Evolutionary conservation across 2,888 invertebrate species (phyloP), one percentile per base, ranked within the genome.

Genomic region (Idaea straminata): DNA sequence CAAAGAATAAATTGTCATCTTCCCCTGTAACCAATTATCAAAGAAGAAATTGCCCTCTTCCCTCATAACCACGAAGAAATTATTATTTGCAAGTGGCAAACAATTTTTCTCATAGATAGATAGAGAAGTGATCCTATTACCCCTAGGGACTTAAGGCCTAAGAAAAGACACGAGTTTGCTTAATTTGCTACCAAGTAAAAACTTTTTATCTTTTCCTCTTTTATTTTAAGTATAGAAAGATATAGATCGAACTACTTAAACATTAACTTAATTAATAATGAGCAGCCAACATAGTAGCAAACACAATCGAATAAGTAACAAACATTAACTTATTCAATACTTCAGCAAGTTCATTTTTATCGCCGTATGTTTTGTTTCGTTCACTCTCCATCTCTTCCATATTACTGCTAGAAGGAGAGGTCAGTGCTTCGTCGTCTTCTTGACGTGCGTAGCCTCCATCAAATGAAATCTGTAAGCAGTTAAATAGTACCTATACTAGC

Each of bases 371-470:
- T 36, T 68, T 72, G 2, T 65, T 71, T 2, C 72, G 71, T 1
- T 91, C 91, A 25, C 78, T 78, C 63, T 90, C 83, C 90, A 91
- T 89, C 65, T 89, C 89, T 74, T 89, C 91, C 0, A 89, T 66
- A 0, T 79, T 79, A 3, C 78, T 76, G 6, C 79, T 79, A 61
- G 82, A 78, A 3, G 83, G 74, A 10, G 74, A 59, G 0, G 74
- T 64, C 3, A 76, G 73, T 0, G 75, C 71, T 0, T 85, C 86
- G 0, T 85, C 85, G 7, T 90, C 89, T 63, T 88, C 86, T 71
- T 86, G 84, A 0, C 77, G 68, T 0, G 74, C 70, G 64, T 83
- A 88, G 0, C 78, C 86, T 62, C 88, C 87, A 59, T 86, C 86
- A 7, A 86, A 70, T 0, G 84, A 81, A 59, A 82, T 82, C 82